Base-by-base conservation (phyloP, 2,888 invertebrate species). In the Erannis defoliaria region DNA sequence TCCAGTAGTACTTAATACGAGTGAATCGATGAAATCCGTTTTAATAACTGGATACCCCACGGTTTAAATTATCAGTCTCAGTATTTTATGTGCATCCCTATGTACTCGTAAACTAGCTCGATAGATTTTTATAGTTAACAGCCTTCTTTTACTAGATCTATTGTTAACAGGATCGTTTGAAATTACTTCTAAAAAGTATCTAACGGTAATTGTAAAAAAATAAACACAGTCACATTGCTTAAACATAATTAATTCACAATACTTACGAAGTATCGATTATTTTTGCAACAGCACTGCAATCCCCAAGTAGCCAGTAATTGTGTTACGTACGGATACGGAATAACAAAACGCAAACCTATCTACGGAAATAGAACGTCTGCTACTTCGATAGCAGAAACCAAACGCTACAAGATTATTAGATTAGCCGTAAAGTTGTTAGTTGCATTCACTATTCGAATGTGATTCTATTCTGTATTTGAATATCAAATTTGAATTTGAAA, bases 251-350 rank as follows among this genome's bases (percentile, higher is more conserved):
- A 14, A 5, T 10, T 35, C 14, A 2, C 1, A 4, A 14, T 3
- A 35, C n/a, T n/a, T 8, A 37, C 16, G 8, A 12, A 5, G 0
- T 3, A 16, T 19, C 10, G 3, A 40, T 23, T 66, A 68, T 67
- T 62, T 63, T 62, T 50, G 57, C 64, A 55, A 40, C 26, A 55
- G 31, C 16, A 35, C 14, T 16, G 8, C 40, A 49, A 37, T 37
- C 18, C 14, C 29, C 54, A 55, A 60, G 70, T 75, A 33, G 33
- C 77, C 75, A 68, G 66, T 78, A 78, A 84, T 84, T 81, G 76
- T 77, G 78, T 82, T 81, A 76, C 78, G 80, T 78, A 75, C 71
- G 76, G 75, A 84, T 78, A 75, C 71, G 76, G 75, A 84, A 82
- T 77, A 84, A 84, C 83, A 83, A 83, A 84, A 84, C 81, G 72